phyloP scores from a whole-genome alignment of 2,888 invertebrate species.

The Drosophila parthenogenetica region DNA sequence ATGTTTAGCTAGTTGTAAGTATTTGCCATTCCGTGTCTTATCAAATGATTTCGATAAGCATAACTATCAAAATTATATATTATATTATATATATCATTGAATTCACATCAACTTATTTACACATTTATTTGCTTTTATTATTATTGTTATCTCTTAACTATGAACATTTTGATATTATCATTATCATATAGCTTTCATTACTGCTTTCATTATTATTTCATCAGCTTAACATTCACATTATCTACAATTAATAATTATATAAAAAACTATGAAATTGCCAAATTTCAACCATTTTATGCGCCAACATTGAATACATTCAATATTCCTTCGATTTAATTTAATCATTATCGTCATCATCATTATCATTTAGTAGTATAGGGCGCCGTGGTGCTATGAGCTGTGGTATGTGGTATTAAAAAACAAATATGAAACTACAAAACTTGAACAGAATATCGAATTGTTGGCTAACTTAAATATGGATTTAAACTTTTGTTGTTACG shows the following conservation, averaged over 20 bases:
- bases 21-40: conserved; percentile 42
- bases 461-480: conserved; percentile 15
- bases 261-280: conserved; percentile 60
- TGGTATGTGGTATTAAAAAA: conserved; percentile 25
- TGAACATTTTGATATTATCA: conserved; percentile 77
- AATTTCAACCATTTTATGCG: conserved; percentile 51
- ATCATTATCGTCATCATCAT: conserved; percentile 15
- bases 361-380: conserved; percentile 30
- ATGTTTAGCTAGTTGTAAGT: conserved; percentile 23
- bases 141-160: conserved; percentile 69
- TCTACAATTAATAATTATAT: conserved; percentile 48
- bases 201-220: conserved; percentile 26
- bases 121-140: conserved; percentile 43
- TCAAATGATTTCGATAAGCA: conserved; percentile 62
- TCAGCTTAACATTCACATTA: conserved; percentile 52
- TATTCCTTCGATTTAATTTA: conserved; percentile 25
- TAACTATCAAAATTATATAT: conserved; percentile 72
- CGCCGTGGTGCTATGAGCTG: conserved; percentile 38
- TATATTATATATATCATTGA: conserved; percentile 38
- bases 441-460: conserved; percentile 1
- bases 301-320: conserved; percentile 61
- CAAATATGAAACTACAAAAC: conserved; percentile 5
- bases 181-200: conserved; percentile 50
- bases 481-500: conserved; percentile 43
- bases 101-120: conserved; percentile 67